Percentiles rank a stretch among this genome's conserved stretches.
Conservation (phyloP, 2,113 vertebrate species). For the Oriolus oriolus region DNA sequence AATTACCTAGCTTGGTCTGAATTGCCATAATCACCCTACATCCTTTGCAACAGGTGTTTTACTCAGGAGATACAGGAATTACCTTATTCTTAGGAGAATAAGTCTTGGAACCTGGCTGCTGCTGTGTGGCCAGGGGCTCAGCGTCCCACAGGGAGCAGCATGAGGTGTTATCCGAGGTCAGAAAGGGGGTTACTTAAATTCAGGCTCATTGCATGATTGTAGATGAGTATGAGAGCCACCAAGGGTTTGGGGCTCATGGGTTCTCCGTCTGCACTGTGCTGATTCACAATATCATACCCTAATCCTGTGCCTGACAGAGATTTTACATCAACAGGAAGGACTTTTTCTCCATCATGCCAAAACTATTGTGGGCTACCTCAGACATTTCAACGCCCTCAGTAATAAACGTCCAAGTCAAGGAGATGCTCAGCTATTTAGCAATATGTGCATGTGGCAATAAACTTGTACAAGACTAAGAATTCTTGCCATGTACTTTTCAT, state of each 20-base stretch:
- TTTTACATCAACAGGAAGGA: background rate
- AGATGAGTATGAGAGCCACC: background rate
- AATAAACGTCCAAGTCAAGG: background rate
- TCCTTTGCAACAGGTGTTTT: background rate
- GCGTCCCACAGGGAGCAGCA: fast-evolving
- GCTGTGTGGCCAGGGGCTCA: background rate
- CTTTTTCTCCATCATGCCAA: background rate
- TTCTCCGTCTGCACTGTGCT: background rate
- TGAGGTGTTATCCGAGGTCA: background rate
- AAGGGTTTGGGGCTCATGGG: background rate
- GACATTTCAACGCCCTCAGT: background rate
- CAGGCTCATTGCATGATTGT: background rate
- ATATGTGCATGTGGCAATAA: background rate
- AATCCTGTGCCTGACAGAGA: background rate
- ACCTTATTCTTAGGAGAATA: background rate
- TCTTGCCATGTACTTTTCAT: constrained; percentile 26
- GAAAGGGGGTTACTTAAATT: background rate
- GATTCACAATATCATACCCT: background rate
- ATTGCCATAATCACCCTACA: background rate
- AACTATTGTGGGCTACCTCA: background rate
- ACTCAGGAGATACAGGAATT: background rate
- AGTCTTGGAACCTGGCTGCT: background rate
- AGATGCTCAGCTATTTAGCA: background rate
- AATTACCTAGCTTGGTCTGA: background rate
- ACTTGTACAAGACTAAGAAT: background rate